Evolutionary conservation across 2,113 vertebrate genomes (phyloP).

Genomic region (Notarius lentiginosus): DNA sequence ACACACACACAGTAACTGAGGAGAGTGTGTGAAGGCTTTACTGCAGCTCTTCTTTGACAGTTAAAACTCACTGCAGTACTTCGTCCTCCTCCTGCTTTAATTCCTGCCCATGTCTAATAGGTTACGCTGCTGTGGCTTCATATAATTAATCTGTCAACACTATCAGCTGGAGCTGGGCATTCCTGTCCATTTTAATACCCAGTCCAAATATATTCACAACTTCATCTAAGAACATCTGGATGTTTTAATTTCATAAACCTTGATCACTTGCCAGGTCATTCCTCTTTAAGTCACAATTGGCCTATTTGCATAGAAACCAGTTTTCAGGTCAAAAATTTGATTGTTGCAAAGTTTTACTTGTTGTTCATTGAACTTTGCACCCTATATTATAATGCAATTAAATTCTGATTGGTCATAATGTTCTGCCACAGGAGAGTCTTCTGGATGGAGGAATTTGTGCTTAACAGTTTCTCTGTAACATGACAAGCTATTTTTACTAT

Average conservation of each 20-base stretch:
- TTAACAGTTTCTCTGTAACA: background rate
- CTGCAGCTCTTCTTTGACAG: slow-evolving; percentile 67
- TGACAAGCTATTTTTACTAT: background rate
- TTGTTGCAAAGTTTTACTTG: background rate
- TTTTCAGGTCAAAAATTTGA: background rate
- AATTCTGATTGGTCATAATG: background rate
- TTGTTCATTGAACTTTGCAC: background rate
- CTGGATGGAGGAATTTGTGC: background rate
- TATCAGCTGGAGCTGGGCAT: slow-evolving; percentile 71
- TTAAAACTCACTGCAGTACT: slow-evolving; percentile 60
- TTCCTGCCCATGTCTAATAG: slow-evolving; percentile 74
- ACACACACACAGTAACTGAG: slow-evolving; percentile 17
- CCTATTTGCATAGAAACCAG: background rate
- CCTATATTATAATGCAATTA: background rate
- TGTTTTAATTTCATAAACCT: slow-evolving; percentile 59
- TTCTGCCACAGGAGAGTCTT: background rate
- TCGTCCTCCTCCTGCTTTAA: slow-evolving; percentile 57
- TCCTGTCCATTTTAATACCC: slow-evolving; percentile 70
- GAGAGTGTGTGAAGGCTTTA: slow-evolving; percentile 44
- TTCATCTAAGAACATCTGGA: slow-evolving; percentile 64
- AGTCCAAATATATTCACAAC: slow-evolving; percentile 66
- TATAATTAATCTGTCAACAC: slow-evolving; percentile 78
- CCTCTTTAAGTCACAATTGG: background rate
- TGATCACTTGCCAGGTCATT: slow-evolving; percentile 46
- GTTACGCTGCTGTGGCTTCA: slow-evolving; percentile 74